Evolutionary conservation across 2,113 vertebrate genomes (phyloP), one percentile per base, ranked within the genome.

Genomic region (Clarias magur): DNA sequence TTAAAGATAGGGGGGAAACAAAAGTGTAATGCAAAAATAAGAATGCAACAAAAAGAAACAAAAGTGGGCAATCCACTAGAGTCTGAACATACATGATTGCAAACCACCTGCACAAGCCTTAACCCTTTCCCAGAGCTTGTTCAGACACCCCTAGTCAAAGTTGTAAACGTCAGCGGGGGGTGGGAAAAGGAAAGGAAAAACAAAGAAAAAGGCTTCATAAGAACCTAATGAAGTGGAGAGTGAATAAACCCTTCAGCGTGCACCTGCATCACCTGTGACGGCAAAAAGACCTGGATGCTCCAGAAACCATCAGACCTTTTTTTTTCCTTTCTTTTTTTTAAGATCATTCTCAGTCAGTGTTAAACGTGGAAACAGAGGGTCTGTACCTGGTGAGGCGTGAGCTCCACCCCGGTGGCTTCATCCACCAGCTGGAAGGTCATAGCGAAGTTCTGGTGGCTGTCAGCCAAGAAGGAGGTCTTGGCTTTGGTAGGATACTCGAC

Each of bases 381-480:
- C 80, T 72, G 86, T 80, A 99, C 98, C 96, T 99, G 98, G 91
- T 99, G 98, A 91, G 98, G 98, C 34, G 96, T 98, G 53, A 99
- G 97, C 91, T 97, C 97, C 81, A 96, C 96, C 84, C 97, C 97
- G 6, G 96, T 97, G 94, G 98, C 97, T 91, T 97, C 92, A 1
- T 99, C 98, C 38, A 97, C 92, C 89, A 99, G 93, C 93, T 98
- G 97, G 95, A 99, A 99, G 91, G 97, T 96, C 92, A 99, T 95
- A 72, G 97, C 98, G 84, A 99, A 98, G 93, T 99, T 99, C 94
- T 99, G 97, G 92, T 99, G 98, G 93, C 98, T 97, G 94, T 99
- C 98, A 34, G 98, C 97, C 13, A 96, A 96, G 94, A 99, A 98
- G 0, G 96, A 90, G 85, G 93, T 94, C 93, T 98, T 98, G 90